These are phyloP conservation scores for Smutsia gigantea DNA, from an alignment of 2,797 vertebrate species.

Conservation along the genomic window DNA sequence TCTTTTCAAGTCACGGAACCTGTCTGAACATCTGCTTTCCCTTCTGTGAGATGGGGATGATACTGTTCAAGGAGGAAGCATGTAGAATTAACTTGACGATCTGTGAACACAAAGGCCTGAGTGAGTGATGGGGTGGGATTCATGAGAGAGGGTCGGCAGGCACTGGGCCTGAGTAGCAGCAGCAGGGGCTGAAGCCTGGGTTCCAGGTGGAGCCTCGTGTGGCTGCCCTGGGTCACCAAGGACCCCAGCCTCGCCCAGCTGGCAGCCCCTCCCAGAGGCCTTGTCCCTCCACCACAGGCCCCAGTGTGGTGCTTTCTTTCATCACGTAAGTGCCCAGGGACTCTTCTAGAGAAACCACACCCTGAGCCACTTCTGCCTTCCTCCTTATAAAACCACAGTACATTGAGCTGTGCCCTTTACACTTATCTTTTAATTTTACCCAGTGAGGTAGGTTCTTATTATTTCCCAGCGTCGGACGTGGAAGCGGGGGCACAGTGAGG, in stretches of 20 bases:
- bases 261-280: not conserved
- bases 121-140: not conserved
- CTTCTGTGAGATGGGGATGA: constrained; percentile 41
- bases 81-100: not conserved
- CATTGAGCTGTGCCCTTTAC: not conserved
- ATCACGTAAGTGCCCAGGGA: not conserved
- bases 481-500: not conserved
- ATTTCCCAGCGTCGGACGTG: not conserved
- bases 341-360: not conserved
- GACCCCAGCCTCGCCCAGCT: not conserved
- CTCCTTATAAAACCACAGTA: not conserved
- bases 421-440: not conserved
- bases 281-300: not conserved
- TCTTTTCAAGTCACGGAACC: not conserved
- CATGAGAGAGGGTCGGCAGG: no score
- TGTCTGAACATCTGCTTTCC: constrained; percentile 16
- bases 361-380: not conserved
- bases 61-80: not conserved
- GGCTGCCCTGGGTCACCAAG: not conserved
- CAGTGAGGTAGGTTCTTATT: not conserved
- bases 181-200: not conserved
- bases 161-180: not conserved
- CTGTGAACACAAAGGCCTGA: not conserved
- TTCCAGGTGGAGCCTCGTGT: not conserved
- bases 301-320: not conserved